A percentile compares a stretch with the other conserved stretches of the same genome.
phyloP scores from a whole-genome alignment of 2,113 vertebrate genomes.

The Sander lucioperca region DNA sequence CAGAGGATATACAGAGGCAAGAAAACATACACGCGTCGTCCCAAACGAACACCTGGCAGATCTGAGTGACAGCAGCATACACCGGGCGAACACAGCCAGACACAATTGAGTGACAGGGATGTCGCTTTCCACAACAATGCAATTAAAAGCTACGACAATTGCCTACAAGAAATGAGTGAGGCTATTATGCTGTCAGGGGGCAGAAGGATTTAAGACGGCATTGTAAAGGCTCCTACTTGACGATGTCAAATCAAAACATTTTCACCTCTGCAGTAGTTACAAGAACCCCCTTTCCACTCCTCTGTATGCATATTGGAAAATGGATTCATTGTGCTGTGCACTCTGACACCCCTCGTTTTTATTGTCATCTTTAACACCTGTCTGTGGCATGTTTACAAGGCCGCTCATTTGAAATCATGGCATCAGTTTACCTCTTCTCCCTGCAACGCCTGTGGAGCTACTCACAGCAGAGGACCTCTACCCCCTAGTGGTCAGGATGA shows the following conservation, averaged over 20 bases:
- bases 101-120: constrained; percentile 60
- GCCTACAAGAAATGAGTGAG: constrained; percentile 50
- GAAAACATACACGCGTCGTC: background rate
- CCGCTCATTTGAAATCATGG: constrained; percentile 68
- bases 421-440: constrained; percentile 37
- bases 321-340: constrained; percentile 44
- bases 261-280: constrained; percentile 32
- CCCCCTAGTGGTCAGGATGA: constrained; percentile 74
- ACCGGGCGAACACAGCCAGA: constrained; percentile 24
- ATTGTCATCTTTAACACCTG: constrained; percentile 70
- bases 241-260: constrained; percentile 41
- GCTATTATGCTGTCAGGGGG: constrained; percentile 67
- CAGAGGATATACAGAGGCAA: background rate
- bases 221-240: constrained; percentile 56
- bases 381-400: constrained; percentile 73
- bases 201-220: constrained; percentile 66
- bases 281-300: constrained; percentile 6
- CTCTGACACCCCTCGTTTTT: constrained; percentile 43
- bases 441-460: background rate
- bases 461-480: constrained; percentile 68
- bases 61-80: constrained; percentile 55
- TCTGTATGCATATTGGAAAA: constrained; percentile 51
- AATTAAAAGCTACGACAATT: constrained; percentile 76
- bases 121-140: constrained; percentile 62
- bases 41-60: constrained; percentile 52